Conservation (phyloP, 2,888 invertebrate genomes). For the Drosophila melanosoma region DNA sequence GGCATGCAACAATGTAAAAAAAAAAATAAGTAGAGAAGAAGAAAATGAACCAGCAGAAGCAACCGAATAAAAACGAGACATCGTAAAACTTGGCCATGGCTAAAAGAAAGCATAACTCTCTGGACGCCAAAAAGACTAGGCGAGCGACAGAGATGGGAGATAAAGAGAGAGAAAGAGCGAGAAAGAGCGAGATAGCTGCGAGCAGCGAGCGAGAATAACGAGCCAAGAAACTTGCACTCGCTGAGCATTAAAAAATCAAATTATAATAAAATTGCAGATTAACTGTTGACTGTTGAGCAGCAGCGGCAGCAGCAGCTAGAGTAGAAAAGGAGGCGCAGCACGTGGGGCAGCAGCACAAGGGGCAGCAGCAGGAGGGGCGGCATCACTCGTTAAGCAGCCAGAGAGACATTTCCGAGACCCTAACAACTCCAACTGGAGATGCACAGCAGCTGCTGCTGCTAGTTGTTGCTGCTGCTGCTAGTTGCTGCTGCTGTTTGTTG, state of each 20-base stretch:
- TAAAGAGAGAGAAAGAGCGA: background rate
- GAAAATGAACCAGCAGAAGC: slow-evolving; percentile 7
- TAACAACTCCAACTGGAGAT: slow-evolving; percentile 53
- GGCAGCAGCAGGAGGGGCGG: slow-evolving; percentile 7
- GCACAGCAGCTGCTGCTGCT: slow-evolving; percentile 32
- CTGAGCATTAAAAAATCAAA: slow-evolving; percentile 82
- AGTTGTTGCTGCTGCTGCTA: slow-evolving; percentile 16
- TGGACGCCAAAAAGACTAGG: slow-evolving; percentile 42
- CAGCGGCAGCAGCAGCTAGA: background rate
- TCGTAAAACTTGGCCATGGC: slow-evolving; percentile 78
- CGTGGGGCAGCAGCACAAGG: background rate
- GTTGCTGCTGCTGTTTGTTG: background rate
- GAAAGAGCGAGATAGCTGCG: slow-evolving; percentile 5
- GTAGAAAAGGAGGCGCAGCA: background rate
- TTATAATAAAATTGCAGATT: slow-evolving; percentile 82
- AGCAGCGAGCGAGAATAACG: slow-evolving; percentile 52
- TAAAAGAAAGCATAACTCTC: slow-evolving; percentile 81
- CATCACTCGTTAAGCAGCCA: slow-evolving; percentile 69
- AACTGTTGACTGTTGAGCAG: slow-evolving; percentile 70
- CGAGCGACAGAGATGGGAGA: slow-evolving; percentile 21
- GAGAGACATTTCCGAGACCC: slow-evolving; percentile 33
- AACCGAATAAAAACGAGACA: slow-evolving; percentile 26
- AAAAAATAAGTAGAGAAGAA: slow-evolving; percentile 8
- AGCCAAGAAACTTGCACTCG: slow-evolving; percentile 77
- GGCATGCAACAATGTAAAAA: slow-evolving; percentile 57